These are phyloP conservation scores for Megaptera novaeangliae DNA, from an alignment of 2,113 vertebrate species.

Conservation along the genomic window DNA sequence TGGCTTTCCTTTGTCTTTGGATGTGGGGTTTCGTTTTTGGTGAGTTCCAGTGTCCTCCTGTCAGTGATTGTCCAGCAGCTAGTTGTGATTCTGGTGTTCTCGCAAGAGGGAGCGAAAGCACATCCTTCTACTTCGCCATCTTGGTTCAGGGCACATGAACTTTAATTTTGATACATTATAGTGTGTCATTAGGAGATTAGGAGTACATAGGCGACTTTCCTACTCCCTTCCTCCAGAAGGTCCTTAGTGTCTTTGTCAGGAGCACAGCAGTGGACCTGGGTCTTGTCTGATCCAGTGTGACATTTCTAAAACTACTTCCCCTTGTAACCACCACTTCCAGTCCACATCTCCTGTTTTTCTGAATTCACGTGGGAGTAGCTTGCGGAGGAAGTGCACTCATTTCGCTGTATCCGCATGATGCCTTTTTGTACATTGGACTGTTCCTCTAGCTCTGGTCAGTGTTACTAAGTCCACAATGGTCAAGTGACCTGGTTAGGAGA, in stretches of 20 bases:
- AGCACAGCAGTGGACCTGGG: not conserved
- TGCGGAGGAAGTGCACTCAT: not conserved
- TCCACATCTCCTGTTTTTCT: not conserved
- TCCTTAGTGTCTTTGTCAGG: not conserved
- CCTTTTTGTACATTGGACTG: not conserved
- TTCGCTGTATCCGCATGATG: not conserved
- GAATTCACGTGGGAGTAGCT: not conserved
- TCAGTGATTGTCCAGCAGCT: too few relatives aligned
- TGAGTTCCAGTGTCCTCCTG: too few relatives aligned
- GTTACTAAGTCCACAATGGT: not conserved
- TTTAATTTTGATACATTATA: not conserved
- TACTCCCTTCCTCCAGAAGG: not conserved
- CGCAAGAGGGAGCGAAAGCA: too few relatives aligned
- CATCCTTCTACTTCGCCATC: fast-evolving
- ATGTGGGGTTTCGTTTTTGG: too few relatives aligned
- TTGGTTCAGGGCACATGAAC: too few relatives aligned
- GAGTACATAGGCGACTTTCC: not conserved
- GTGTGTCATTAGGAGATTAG: not conserved
- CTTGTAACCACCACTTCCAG: not conserved
- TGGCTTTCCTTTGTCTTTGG: too few relatives aligned
- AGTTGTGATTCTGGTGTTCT: too few relatives aligned
- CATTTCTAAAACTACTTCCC: not conserved
- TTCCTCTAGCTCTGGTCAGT: not conserved
- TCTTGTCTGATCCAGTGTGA: not conserved
- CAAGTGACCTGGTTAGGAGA: not conserved